Evolutionary conservation across 1,140 invertebrate genomes (phyloP), one percentile per base, ranked within the genome.

Genomic region (Leptestheria dahalacensis): DNA sequence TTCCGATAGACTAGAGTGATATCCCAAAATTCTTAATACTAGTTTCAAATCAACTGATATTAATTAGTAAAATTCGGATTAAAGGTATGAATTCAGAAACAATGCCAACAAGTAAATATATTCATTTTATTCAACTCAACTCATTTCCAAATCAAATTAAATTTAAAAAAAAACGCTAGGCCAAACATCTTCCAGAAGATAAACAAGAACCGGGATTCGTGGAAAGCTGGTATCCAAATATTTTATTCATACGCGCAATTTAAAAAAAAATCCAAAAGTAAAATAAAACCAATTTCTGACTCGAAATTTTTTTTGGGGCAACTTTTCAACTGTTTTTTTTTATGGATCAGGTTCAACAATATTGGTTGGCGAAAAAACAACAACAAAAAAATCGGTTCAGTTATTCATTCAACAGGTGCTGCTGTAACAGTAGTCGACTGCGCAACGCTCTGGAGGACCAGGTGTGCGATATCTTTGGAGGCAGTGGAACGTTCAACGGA

Each of bases 1-100:
- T 70, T 75, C 20, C 60, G 63, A 20, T 60, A 52, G 11, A 28
- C 58, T 60, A 60, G 9, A 52, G 11, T 52, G 20, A 12, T 15
- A 25, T 12, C 25, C 12, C 24, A 12, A 51, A 18, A 12, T 51
- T n/a, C 53, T 21, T 29, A 10, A 29, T 10, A 56, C 12, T 1
- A 29, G 21, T 41, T 29, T 10, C 24, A 29, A 28, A 23, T 9
- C 10, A 21, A 10, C 6, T 33, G 33, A 56, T 18, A 25, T 26
- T 15, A 18, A n/a, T n/a, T n/a, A n/a, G n/a, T n/a, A n/a, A n/a
- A n/a, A n/a, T n/a, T n/a, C n/a, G n/a, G n/a, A n/a, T n/a, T n/a
- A n/a, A n/a, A n/a, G n/a, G n/a, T n/a, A 52, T 12, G 4, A 49
- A 49, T 49, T 23, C 18, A 49, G 48, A 52, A 4, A 52, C 50